Base-by-base conservation (phyloP, 2,888 invertebrate species). In the Andrena minutula region DNA sequence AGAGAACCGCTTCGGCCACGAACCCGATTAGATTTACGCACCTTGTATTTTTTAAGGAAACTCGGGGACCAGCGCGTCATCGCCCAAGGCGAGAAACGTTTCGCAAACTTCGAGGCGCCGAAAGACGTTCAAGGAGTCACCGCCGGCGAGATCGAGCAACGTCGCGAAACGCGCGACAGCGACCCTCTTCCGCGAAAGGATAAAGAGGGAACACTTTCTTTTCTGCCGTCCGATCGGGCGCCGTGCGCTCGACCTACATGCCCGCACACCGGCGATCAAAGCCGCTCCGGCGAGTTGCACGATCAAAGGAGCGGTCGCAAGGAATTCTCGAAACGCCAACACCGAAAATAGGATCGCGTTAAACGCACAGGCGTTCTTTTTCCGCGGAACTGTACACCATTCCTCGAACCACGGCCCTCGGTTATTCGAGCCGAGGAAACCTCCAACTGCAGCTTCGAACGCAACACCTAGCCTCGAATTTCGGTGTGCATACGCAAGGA, bases 241-340 rank as follows among this genome's bases (percentile, higher is more conserved):
- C 30, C 12, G 30, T 47, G 68, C 30, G 53, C 35, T 64, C 76
- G 84, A 82, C 75, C 82, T 70, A 78, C 56, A 86, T 87, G 68
- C 73, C 75, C 35, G 51, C 73, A n/a, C 53, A 32, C 1, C 23
- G 49, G 6, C 49, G 47, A 86, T 79, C 83, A 35, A 66, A 72
- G 74, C 78, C 77, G 76, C 82, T 79, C 75, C 66, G 66, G 78
- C 53, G 74, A 72, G 70, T 79, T 74, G 49, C 71, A 16, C 60
- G 47, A 28, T 63, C 56, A 16, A 69, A 64, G 30, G 26, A 73
- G 2, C 69, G 41, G 12, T n/a, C 65, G 49, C 26, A 10, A 32
- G 20, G 7, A 41, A 20, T 49, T 51, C 75, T 8, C 30, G 12
- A 68, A 61, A 51, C 26, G 5, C 16, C 41, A 23, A 16, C 12